Evolutionary conservation across 1,140 invertebrate species (phyloP).

Genomic region (Choristoneura fumiferana): DNA sequence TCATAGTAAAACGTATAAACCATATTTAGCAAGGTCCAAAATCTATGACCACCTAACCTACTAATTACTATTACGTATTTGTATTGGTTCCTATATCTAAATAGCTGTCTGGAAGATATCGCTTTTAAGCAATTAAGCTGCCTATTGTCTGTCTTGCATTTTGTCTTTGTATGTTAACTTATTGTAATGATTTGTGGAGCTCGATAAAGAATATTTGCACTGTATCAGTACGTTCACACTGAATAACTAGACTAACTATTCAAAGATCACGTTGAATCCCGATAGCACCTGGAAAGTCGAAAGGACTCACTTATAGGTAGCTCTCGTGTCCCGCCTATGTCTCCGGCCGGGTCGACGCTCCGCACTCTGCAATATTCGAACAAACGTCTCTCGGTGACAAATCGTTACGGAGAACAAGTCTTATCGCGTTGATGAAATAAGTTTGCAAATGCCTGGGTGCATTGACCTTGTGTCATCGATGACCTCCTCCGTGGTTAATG

Average conservation of each 20-base stretch:
- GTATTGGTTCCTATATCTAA: too few species aligned
- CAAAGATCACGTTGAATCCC: not conserved
- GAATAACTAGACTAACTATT: not conserved
- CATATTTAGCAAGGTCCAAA: too few species aligned
- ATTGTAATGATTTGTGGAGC: too few species aligned
- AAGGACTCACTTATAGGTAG: slow-evolving; percentile 7
- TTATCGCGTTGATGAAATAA: slow-evolving; percentile 1
- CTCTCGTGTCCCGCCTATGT: not conserved
- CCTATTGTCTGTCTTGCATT: too few species aligned
- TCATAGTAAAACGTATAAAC: too few species aligned
- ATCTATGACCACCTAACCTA: too few species aligned
- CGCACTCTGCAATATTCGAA: not conserved
- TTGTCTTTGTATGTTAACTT: too few species aligned
- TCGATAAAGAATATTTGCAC: too few species aligned
- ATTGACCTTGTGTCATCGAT: not conserved
- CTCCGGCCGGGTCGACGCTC: not conserved
- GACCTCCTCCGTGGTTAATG: not conserved
- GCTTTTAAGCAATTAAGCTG: too few species aligned
- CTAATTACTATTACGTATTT: too few species aligned
- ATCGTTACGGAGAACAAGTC: not conserved
- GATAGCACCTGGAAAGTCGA: slow-evolving; percentile 2
- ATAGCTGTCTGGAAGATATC: too few species aligned
- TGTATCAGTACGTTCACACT: not conserved
- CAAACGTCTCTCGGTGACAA: slow-evolving; percentile 12
- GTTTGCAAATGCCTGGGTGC: slow-evolving; percentile 1